Conservation (phyloP, 2,797 vertebrate species). For the Microtus agrestis region DNA sequence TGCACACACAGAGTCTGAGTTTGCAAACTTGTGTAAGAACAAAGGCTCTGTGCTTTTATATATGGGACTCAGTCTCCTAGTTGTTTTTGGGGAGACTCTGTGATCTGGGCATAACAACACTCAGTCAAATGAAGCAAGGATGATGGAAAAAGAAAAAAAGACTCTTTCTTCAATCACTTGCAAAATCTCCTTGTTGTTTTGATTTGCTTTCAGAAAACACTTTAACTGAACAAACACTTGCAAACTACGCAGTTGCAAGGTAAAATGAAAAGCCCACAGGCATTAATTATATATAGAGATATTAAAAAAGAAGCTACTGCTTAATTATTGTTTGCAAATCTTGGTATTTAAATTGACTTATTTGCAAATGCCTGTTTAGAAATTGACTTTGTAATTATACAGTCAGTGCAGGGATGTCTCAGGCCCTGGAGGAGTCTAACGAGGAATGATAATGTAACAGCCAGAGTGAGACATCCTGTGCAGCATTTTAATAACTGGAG, state of each 20-base stretch:
- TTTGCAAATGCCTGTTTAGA: conserved; percentile 92
- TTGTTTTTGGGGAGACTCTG: too few relatives aligned
- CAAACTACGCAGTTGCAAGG: conserved; percentile 85
- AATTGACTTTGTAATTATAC: conserved; percentile 92
- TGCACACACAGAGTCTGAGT: too few relatives aligned
- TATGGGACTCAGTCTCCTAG: too few relatives aligned
- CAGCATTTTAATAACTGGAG: conserved; percentile 89
- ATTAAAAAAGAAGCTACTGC: conserved; percentile 89
- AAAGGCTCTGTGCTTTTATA: too few relatives aligned
- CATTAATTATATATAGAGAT: conserved; percentile 90
- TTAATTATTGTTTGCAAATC: conserved; percentile 93
- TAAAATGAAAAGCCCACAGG: conserved; percentile 89
- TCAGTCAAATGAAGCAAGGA: conserved; percentile 49
- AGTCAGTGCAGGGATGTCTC: conserved; percentile 87
- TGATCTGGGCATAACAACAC: too few relatives aligned
- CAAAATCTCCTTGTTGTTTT: conserved; percentile 83
- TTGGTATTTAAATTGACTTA: conserved; percentile 91
- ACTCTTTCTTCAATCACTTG: conserved; percentile 76
- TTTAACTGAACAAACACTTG: conserved; percentile 87
- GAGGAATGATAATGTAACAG: conserved; percentile 90
- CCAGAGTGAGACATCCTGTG: conserved; percentile 87
- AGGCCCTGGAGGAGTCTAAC: conserved; percentile 90
- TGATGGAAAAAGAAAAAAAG: conserved; percentile 58
- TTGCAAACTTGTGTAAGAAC: too few relatives aligned
- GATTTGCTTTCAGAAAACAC: conserved; percentile 85